Percentiles rank a stretch among this genome's conserved stretches.
Evolutionary conservation across 2,113 vertebrate species (phyloP).

Genomic region (Hystrix cristata): DNA sequence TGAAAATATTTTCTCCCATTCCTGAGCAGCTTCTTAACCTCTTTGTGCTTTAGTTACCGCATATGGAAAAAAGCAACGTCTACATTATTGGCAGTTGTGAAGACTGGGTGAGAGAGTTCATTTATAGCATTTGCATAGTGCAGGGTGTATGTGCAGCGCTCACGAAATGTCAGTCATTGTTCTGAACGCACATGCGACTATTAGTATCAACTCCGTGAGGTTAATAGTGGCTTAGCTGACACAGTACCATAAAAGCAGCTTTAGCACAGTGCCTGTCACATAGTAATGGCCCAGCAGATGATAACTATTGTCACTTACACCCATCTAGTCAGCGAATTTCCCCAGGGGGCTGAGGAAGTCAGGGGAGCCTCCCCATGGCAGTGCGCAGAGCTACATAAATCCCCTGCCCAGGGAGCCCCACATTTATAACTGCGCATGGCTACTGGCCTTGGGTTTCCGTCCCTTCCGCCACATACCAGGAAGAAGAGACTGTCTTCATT

Average conservation of each 20-base stretch:
- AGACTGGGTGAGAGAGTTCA: background rate
- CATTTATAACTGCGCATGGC: fast-evolving
- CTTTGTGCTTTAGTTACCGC: background rate
- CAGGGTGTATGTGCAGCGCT: too few species aligned
- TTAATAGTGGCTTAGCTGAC: background rate
- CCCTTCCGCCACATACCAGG: background rate
- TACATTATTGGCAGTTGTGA: background rate
- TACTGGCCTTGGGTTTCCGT: too few species aligned
- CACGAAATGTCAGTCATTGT: background rate
- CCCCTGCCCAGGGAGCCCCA: background rate
- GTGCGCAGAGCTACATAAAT: background rate
- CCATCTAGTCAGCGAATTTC: background rate
- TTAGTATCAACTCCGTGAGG: fast-evolving
- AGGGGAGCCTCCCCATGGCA: background rate
- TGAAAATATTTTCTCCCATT: background rate
- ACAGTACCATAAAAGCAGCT: fast-evolving
- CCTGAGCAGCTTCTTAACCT: background rate
- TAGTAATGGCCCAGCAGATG: fast-evolving
- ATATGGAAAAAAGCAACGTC: background rate
- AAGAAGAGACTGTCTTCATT: background rate
- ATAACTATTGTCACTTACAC: too few species aligned
- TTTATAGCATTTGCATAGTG: background rate
- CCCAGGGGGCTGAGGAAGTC: too few species aligned
- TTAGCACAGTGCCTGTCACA: fast-evolving
- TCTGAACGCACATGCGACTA: background rate